Conservation (phyloP, 2,797 vertebrate genomes). For the Clarias laeviceps region DNA sequence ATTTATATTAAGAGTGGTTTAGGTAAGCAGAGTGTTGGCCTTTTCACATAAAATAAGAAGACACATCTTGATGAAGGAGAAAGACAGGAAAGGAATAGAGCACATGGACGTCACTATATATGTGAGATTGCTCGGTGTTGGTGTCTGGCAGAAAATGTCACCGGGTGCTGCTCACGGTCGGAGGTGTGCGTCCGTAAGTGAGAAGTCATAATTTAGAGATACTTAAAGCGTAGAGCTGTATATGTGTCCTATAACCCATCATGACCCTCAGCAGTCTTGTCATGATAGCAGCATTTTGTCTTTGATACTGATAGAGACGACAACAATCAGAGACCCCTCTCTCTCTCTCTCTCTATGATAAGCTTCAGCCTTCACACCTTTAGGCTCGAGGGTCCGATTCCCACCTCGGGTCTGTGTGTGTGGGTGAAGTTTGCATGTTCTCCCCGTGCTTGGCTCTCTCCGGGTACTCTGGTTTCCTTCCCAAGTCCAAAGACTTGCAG, state of each 20-base stretch:
- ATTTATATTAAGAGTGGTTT: constrained; percentile 29
- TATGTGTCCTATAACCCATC: background rate
- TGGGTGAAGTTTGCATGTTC: too few relatives aligned
- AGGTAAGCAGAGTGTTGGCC: background rate
- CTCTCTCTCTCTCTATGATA: too few relatives aligned
- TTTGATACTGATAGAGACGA: background rate
- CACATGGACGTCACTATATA: constrained; percentile 45
- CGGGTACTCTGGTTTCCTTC: too few relatives aligned
- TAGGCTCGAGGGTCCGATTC: too few relatives aligned
- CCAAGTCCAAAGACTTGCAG: too few relatives aligned
- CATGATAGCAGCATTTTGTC: background rate
- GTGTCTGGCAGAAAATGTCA: constrained; percentile 15
- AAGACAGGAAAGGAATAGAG: background rate
- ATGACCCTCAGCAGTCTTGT: background rate
- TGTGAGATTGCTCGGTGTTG: background rate
- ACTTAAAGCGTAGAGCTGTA: background rate
- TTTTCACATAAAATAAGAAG: background rate
- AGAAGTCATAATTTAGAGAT: background rate
- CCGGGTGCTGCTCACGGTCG: background rate
- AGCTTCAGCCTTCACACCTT: too few relatives aligned
- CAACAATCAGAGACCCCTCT: too few relatives aligned
- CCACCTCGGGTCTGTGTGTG: too few relatives aligned
- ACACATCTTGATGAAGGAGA: background rate
- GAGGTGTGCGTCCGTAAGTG: constrained; percentile 6
- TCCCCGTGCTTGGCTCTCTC: too few relatives aligned